Percentiles rank a stretch among this genome's conserved stretches.
Conservation (phyloP, 2,888 invertebrate species). For the Petrophora chlorosata region DNA sequence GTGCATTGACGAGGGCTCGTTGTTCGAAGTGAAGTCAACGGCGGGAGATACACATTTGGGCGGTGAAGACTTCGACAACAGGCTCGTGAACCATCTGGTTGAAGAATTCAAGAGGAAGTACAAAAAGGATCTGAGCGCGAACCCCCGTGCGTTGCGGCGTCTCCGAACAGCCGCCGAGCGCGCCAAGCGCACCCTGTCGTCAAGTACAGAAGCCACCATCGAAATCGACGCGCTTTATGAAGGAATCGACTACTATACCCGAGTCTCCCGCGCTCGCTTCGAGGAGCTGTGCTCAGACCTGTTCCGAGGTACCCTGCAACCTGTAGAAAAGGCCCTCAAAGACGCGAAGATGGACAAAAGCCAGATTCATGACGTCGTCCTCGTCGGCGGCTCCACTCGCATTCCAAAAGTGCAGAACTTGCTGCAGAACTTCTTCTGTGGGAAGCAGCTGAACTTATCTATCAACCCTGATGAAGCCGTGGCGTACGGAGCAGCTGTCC, state of each 20-base stretch:
- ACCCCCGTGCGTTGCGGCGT: constrained; percentile 87
- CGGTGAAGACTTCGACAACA: constrained; percentile 89
- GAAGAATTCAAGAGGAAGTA: constrained; percentile 89
- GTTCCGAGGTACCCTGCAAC: constrained; percentile 88
- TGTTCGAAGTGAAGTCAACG: constrained; percentile 91
- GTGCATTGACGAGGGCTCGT: constrained; percentile 93
- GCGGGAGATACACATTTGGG: constrained; percentile 92
- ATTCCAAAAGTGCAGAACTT: constrained; percentile 91
- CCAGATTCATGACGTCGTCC: constrained; percentile 90
- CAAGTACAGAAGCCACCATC: constrained; percentile 89
- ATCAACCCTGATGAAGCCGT: constrained; percentile 93
- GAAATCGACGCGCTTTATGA: constrained; percentile 90
- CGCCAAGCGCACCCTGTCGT: constrained; percentile 90
- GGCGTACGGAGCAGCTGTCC: constrained; percentile 90
- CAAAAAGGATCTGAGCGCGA: constrained; percentile 86
- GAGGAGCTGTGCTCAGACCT: constrained; percentile 89
- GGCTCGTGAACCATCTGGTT: constrained; percentile 87
- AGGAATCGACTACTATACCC: constrained; percentile 87
- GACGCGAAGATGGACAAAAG: constrained; percentile 92
- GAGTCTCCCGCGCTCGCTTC: constrained; percentile 89
- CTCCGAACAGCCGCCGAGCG: constrained; percentile 90
- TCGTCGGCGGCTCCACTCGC: constrained; percentile 92
- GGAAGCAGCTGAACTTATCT: constrained; percentile 88
- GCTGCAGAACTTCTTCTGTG: constrained; percentile 89
- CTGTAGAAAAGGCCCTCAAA: constrained; percentile 90